A percentile compares a stretch with the other conserved stretches of the same genome.
These are phyloP conservation scores for Columba livia DNA, from an alignment of 2,113 vertebrate species.

Conservation along the genomic window DNA sequence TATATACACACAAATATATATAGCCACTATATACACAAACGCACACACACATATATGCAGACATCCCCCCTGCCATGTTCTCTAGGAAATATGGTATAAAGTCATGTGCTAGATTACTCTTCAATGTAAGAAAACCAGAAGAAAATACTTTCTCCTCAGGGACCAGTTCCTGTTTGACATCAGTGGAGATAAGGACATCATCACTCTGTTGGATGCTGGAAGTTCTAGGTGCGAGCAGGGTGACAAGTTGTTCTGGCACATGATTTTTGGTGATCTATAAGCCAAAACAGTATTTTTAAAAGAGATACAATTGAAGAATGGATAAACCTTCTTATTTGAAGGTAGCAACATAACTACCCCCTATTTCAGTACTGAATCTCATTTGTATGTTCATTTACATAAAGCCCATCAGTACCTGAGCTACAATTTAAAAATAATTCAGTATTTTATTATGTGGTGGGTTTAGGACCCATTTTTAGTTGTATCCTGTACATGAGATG, in stretches of 20 bases:
- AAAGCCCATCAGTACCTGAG: background rate
- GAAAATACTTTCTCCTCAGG: conserved; percentile 25
- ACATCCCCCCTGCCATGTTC: background rate
- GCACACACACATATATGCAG: background rate
- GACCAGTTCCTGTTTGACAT: conserved; percentile 36
- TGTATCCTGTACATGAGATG: background rate
- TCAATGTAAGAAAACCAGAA: background rate
- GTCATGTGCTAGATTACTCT: background rate
- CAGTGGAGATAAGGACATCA: background rate
- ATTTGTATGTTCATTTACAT: background rate
- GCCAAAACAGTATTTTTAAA: conserved; percentile 15
- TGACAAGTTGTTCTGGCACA: conserved; percentile 32
- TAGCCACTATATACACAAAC: background rate
- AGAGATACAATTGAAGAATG: background rate
- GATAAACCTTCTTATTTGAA: background rate
- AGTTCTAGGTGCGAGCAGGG: conserved; percentile 25
- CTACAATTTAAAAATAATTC: background rate
- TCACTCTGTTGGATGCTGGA: conserved; percentile 31
- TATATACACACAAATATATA: background rate
- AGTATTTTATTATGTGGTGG: background rate
- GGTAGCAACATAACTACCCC: background rate
- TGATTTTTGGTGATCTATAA: conserved; percentile 52
- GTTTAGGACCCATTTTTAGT: background rate
- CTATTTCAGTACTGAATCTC: background rate
- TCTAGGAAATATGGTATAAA: background rate